These are phyloP conservation scores for Danionella dracula DNA, from an alignment of 2,797 vertebrate genomes.

Conservation along the genomic window DNA sequence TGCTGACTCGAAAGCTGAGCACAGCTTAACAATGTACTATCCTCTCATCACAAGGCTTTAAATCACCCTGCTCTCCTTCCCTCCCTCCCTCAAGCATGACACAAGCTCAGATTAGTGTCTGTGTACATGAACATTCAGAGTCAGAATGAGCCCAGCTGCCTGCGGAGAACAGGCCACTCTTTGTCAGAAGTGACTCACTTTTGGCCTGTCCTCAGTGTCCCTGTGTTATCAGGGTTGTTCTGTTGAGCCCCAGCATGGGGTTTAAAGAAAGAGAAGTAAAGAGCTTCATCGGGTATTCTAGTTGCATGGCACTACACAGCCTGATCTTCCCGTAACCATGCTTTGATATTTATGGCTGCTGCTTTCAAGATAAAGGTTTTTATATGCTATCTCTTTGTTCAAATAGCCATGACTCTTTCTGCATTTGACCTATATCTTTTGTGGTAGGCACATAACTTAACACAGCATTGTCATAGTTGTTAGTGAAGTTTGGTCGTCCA, in stretches of 20 bases:
- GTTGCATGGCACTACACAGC: neutral
- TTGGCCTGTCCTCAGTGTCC: conserved; percentile 20
- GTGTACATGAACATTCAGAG: conserved; percentile 1
- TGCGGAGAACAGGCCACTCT: conserved; percentile 21
- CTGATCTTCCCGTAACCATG: neutral
- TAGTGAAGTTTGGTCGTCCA: no score
- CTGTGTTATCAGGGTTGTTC: conserved; percentile 19
- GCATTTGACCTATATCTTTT: neutral
- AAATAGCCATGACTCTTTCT: neutral
- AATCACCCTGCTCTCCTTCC: neutral
- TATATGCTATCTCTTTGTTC: neutral
- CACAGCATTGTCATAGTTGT: neutral
- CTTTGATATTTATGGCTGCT: neutral
- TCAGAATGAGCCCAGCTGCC: conserved; percentile 32
- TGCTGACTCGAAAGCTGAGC: conserved; percentile 10
- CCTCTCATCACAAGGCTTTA: conserved; percentile 21
- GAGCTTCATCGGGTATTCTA: conserved; percentile 4
- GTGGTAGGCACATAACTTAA: neutral
- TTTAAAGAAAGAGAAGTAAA: conserved; percentile 24
- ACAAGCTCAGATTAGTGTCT: conserved; percentile 25
- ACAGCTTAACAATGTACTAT: conserved; percentile 10
- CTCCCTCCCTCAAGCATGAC: neutral
- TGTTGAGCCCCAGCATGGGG: neutral
- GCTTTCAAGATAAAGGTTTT: neutral
- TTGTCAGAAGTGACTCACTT: conserved; percentile 24